These are phyloP conservation scores for Cydia amplana DNA, from an alignment of 1,140 invertebrate genomes.

Conservation along the genomic window DNA sequence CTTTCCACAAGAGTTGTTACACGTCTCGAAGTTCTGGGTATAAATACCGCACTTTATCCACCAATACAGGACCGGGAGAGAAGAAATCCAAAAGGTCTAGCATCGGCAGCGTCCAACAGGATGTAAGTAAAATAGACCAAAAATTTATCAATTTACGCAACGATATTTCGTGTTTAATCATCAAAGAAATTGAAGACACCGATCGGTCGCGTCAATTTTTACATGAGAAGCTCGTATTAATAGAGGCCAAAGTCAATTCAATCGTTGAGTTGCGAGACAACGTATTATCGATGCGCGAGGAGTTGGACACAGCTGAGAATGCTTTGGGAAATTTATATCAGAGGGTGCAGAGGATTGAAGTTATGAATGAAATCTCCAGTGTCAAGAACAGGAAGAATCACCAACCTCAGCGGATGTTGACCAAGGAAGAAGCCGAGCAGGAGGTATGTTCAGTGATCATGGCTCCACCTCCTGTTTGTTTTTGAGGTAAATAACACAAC, in stretches of 20 bases:
- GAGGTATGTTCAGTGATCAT: constrained; percentile 2
- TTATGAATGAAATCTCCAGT: constrained; percentile 41
- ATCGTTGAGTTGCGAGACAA: constrained; percentile 57
- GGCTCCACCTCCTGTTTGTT: background rate
- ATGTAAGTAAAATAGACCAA: constrained; percentile 36
- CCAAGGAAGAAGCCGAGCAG: constrained; percentile 34
- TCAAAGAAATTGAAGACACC: constrained; percentile 48
- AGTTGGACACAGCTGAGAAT: constrained; percentile 49
- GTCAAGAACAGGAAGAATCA: constrained; percentile 41
- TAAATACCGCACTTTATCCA: constrained; percentile 66
- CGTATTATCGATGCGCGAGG: constrained; percentile 46
- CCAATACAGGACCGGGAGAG: constrained; percentile 57
- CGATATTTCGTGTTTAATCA: constrained; percentile 51
- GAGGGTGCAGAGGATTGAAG: constrained; percentile 53
- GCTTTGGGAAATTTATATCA: constrained; percentile 44
- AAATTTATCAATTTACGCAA: constrained; percentile 54
- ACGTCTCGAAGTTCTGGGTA: constrained; percentile 60
- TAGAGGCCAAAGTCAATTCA: constrained; percentile 59
- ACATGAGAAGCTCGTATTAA: constrained; percentile 53
- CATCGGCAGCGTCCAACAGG: constrained; percentile 42
- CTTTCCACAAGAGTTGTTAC: constrained; percentile 62
- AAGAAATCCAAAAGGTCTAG: constrained; percentile 47
- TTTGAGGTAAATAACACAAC: constrained; percentile 22
- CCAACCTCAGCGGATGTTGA: constrained; percentile 21
- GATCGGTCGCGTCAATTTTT: constrained; percentile 51